These are phyloP conservation scores for Coronaproctus castanopsis DNA, from an alignment of 2,888 invertebrate genomes.

Conservation along the genomic window DNA sequence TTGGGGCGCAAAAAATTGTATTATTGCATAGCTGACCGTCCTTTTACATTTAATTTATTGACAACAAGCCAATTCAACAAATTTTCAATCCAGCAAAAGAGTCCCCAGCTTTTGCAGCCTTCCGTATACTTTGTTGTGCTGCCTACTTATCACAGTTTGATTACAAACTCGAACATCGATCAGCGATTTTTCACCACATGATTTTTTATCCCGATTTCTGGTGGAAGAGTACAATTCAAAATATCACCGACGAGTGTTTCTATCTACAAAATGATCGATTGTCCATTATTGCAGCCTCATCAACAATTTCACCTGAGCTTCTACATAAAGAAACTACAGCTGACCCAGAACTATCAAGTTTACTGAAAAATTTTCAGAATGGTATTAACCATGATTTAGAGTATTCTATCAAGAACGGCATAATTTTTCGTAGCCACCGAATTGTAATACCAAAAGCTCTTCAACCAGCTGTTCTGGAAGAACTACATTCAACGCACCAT, in stretches of 20 bases:
- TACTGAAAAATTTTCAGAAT: neutral
- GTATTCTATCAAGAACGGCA: conserved; percentile 9
- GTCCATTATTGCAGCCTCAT: neutral
- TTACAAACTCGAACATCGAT: conserved; percentile 1
- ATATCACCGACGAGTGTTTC: neutral
- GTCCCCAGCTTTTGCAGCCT: conserved; percentile 1
- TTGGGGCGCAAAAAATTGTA: conserved; percentile 8
- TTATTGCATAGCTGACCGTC: neutral
- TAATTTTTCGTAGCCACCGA: conserved; percentile 12
- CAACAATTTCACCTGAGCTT: neutral
- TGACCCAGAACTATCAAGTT: neutral
- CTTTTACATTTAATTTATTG: neutral
- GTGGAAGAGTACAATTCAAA: too few relatives aligned
- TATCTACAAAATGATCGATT: neutral
- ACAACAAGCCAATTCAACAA: conserved; percentile 1
- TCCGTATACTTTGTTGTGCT: conserved; percentile 14
- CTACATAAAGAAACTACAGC: conserved; percentile 8
- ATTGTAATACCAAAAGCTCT: conserved; percentile 15
- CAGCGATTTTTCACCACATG: neutral
- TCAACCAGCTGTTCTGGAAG: conserved; percentile 16
- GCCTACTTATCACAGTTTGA: conserved; percentile 6
- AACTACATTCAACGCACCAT: too few relatives aligned
- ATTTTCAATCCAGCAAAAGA: conserved; percentile 3
- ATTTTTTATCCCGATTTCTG: neutral
- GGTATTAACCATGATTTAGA: conserved; percentile 1